Base-by-base conservation (phyloP, 2,113 vertebrate genomes). In the Pseudopodoces humilis region DNA sequence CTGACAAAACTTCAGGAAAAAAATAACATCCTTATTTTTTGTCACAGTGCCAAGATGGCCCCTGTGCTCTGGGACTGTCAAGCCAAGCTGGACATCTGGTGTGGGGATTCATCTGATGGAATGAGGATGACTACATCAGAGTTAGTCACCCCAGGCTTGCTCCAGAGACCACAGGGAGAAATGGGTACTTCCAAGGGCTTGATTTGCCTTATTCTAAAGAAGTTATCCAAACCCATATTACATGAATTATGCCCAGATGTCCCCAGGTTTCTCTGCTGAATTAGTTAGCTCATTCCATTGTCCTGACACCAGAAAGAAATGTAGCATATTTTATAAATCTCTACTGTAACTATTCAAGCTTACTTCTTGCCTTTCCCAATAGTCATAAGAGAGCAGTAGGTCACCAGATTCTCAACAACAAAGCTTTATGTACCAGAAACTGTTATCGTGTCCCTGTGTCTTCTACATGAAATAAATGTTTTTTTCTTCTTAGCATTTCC, bases 1-100 rank as follows among this genome's bases (percentile, higher is more conserved):
- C 92, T 92, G 79, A 96, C 79, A 88, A 93, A 95, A 80, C 90
- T 94, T 93, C 46, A 94, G 75, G 88, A 96, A 96, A 90, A 94
- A 93, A 94, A 95, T 56, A 96, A 90, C 92, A 94, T 96, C 78
- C 82, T 92, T 86, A 10, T 83, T 65, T 88, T 94, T 72, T 96
- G 95, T 93, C 79, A 86, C 59, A 35, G 37, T 65, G 92, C 96
- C 92, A 96, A 69, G 58, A 62, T 2, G 6, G 59, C 12, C 92
- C 82, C 75, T 72, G 59, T 96, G 70, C 75, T 94, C 50, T 94
- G 95, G 85, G 88, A 93, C 75, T 80, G 15, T 93, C 53, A 92
- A 69, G 20, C n/a, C 78, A 85, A 92, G 25, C 63, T 85, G 37
- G 33, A 93, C 92, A 94, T 96, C 92, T 96, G 88, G 71, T 50